These are phyloP conservation scores for Myotis findleyi DNA, from an alignment of 2,797 vertebrate species.

Conservation along the genomic window DNA sequence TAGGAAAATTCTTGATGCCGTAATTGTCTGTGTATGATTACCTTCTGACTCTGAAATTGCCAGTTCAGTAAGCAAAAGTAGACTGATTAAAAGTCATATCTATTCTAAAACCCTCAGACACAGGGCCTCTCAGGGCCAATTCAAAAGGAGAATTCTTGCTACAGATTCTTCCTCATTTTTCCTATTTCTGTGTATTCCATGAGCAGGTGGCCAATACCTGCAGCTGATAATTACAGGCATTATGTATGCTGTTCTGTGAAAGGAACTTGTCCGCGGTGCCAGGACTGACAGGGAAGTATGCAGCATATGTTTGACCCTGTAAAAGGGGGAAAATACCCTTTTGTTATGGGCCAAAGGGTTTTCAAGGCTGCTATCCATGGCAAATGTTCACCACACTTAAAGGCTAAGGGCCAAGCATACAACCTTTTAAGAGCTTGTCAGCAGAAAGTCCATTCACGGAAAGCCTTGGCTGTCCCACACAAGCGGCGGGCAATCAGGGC, in stretches of 20 bases:
- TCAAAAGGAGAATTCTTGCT: conserved; percentile 73
- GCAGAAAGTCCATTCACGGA: conserved; percentile 75
- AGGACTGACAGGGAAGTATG: conserved; percentile 58
- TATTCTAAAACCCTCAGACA: conserved; percentile 57
- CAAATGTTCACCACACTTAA: conserved; percentile 69
- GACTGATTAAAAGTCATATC: conserved; percentile 71
- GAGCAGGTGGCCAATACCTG: conserved; percentile 80
- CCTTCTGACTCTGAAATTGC: conserved; percentile 72
- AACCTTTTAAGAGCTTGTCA: conserved; percentile 74
- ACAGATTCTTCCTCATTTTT: conserved; percentile 60
- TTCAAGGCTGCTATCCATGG: conserved; percentile 77
- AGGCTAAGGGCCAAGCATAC: conserved; percentile 63
- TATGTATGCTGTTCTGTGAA: conserved; percentile 66
- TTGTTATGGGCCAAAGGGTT: conserved; percentile 69
- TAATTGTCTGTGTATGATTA: conserved; percentile 70
- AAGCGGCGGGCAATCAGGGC: conserved; percentile 59
- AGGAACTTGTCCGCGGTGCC: conserved; percentile 62
- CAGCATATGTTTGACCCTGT: conserved; percentile 62
- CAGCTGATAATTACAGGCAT: conserved; percentile 77
- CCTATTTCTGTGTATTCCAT: conserved; percentile 62
- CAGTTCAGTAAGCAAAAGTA: conserved; percentile 70
- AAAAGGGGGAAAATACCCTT: conserved; percentile 67
- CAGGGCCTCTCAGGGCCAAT: conserved; percentile 48
- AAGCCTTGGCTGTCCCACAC: conserved; percentile 52
- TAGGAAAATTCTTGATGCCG: conserved; percentile 58